A percentile compares a stretch with the other conserved stretches of the same genome.
These are phyloP conservation scores for Harpalus rubripes DNA, from an alignment of 2,888 invertebrate species.

Conservation along the genomic window DNA sequence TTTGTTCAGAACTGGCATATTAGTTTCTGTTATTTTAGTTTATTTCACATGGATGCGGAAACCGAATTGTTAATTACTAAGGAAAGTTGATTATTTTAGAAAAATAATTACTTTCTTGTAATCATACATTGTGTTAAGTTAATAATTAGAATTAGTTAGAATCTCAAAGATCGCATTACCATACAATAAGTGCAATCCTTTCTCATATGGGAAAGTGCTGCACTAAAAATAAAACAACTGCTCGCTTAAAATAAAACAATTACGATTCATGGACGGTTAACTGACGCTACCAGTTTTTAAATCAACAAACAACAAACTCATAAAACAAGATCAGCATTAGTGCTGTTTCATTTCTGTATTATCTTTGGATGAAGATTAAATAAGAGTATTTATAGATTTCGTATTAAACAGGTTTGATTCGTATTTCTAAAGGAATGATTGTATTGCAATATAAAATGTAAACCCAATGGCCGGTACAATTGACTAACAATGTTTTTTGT, in stretches of 20 bases:
- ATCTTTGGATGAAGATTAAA: not conserved
- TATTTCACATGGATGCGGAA: too few species aligned
- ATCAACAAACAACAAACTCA: conserved; percentile 33
- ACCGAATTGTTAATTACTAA: not conserved
- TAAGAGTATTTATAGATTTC: not conserved
- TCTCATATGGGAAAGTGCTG: conserved; percentile 15
- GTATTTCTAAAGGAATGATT: not conserved
- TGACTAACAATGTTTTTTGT: too few species aligned
- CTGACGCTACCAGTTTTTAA: conserved; percentile 45
- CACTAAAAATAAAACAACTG: conserved; percentile 20
- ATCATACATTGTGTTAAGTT: not conserved
- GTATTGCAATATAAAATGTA: not conserved
- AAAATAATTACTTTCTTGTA: not conserved
- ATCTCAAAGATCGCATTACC: not conserved
- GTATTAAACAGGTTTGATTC: not conserved
- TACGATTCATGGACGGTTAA: conserved; percentile 6
- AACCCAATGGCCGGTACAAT: not conserved
- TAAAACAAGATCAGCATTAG: conserved; percentile 21
- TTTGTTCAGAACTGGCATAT: too few species aligned
- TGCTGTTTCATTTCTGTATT: not conserved
- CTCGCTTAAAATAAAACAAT: conserved; percentile 29
- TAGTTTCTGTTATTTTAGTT: too few species aligned
- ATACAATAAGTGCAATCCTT: not conserved
- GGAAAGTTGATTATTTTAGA: not conserved
- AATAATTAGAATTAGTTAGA: not conserved